phyloP scores from a whole-genome alignment of 2,797 vertebrate genomes.

The Geotria australis region DNA sequence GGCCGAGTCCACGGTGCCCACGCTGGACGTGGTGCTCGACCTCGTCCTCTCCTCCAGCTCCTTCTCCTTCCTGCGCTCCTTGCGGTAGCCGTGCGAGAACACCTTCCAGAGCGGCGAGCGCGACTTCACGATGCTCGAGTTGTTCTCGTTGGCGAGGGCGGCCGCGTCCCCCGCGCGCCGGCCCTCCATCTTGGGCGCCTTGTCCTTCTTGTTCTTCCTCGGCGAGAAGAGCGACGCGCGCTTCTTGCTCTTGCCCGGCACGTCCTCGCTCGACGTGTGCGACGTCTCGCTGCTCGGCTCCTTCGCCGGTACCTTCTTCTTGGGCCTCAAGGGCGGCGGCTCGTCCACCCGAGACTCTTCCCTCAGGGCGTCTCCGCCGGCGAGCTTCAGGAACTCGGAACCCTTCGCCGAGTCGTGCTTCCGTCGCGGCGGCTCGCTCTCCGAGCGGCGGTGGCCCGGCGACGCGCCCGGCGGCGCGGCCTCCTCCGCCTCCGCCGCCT shows the following conservation, averaged over 20 bases:
- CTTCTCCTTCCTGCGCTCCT: slow-evolving; percentile 76
- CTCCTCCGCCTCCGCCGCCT: slow-evolving; percentile 6
- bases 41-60: slow-evolving; percentile 34
- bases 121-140: slow-evolving; percentile 15
- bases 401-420: slow-evolving; percentile 9
- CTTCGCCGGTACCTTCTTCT: slow-evolving; percentile 5
- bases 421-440: slow-evolving; percentile 2
- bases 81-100: slow-evolving; percentile 82
- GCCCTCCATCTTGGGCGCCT: slow-evolving; percentile 51
- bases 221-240: slow-evolving; percentile 74
- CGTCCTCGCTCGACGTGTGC: slow-evolving; percentile 47
- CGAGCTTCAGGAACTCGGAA: slow-evolving; percentile 16
- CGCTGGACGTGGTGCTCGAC: slow-evolving; percentile 55
- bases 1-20: slow-evolving; percentile 41
- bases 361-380: slow-evolving; percentile 14
- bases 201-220: slow-evolving; percentile 78
- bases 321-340: slow-evolving; percentile 16
- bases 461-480: slow-evolving; percentile 8
- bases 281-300: slow-evolving; percentile 35
- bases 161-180: slow-evolving; percentile 14
- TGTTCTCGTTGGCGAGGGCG: slow-evolving; percentile 9
- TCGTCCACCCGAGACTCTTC: slow-evolving; percentile 23
- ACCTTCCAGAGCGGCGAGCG: slow-evolving; percentile 69
- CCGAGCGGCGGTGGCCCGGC: slow-evolving; percentile 8
- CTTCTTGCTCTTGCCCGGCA: slow-evolving; percentile 52